phyloP scores from a whole-genome alignment of 2,797 vertebrate genomes.

The Yasuhikotakia modesta region DNA sequence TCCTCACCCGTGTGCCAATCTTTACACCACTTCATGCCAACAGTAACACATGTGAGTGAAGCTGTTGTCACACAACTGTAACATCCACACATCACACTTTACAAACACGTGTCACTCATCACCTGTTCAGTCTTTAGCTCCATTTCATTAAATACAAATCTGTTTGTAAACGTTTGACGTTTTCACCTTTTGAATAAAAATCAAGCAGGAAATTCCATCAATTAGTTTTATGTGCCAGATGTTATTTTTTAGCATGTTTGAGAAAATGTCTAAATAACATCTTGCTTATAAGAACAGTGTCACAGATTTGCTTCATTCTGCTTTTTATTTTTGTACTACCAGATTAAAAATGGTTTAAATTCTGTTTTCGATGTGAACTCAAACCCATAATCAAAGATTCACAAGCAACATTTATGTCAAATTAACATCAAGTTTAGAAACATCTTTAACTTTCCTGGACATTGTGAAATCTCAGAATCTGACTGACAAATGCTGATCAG shows the following conservation, averaged over 20 bases:
- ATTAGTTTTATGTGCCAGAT: not conserved
- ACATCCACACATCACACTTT: slow-evolving; percentile 20
- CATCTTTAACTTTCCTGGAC: slow-evolving; percentile 5
- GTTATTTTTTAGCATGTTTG: not conserved
- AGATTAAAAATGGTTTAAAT: not conserved
- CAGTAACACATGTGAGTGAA: too few relatives aligned
- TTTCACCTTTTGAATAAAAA: not conserved
- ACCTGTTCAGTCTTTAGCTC: not conserved
- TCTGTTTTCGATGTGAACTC: too few relatives aligned
- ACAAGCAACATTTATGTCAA: too few relatives aligned
- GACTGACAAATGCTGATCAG: slow-evolving; percentile 41
- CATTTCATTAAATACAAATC: not conserved
- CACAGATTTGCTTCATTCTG: not conserved
- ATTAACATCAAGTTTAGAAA: too few relatives aligned
- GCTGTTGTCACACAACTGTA: slow-evolving; percentile 47
- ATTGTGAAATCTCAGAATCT: slow-evolving; percentile 18
- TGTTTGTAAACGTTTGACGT: not conserved
- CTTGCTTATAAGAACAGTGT: not conserved
- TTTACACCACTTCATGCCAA: not conserved
- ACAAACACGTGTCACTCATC: not conserved
- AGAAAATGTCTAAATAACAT: not conserved
- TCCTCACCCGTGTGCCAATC: not conserved
- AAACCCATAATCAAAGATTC: too few relatives aligned
- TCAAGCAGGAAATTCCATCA: not conserved
- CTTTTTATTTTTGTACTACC: too few relatives aligned